A percentile compares a stretch with the other conserved stretches of the same genome.
Evolutionary conservation across 53 echinoderm and acorn worm species (phyloP).

Genomic region (Patiria pectinifera): DNA sequence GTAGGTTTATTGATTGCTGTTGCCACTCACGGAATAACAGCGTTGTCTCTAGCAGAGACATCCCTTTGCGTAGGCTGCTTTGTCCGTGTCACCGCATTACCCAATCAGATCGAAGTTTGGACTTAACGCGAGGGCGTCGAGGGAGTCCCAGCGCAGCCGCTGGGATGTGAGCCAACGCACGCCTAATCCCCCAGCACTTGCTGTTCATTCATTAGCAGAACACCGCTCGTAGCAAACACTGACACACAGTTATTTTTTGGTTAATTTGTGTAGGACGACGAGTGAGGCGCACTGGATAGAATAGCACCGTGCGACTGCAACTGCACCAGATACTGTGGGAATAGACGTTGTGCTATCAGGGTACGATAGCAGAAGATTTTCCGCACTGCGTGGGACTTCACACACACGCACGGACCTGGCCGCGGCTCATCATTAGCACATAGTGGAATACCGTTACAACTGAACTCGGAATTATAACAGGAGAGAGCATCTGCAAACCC

Average conservation of each 20-base stretch:
- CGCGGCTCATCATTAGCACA: background rate
- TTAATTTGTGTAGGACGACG: conserved; percentile 13
- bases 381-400: background rate
- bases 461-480: conserved; percentile 22
- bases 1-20: conserved; percentile 22
- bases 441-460: conserved; percentile 5
- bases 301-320: background rate
- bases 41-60: conserved; percentile 6
- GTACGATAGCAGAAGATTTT: conserved; percentile 34
- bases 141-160: conserved; percentile 11
- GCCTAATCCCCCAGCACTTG: background rate
- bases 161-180: background rate
- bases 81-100: conserved; percentile 12
- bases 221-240: conserved; percentile 16
- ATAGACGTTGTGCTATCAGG: conserved; percentile 24
- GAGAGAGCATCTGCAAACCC: background rate
- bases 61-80: background rate
- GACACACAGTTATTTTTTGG: conserved; percentile 10
- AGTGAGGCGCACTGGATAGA: background rate
- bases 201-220: conserved; percentile 17
- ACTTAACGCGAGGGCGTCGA: background rate
- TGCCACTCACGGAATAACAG: background rate
- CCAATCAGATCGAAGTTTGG: conserved; percentile 35
- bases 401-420: background rate
- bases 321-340: background rate